phyloP scores from a whole-genome alignment of 2,797 vertebrate species.

The Labroides dimidiatus region DNA sequence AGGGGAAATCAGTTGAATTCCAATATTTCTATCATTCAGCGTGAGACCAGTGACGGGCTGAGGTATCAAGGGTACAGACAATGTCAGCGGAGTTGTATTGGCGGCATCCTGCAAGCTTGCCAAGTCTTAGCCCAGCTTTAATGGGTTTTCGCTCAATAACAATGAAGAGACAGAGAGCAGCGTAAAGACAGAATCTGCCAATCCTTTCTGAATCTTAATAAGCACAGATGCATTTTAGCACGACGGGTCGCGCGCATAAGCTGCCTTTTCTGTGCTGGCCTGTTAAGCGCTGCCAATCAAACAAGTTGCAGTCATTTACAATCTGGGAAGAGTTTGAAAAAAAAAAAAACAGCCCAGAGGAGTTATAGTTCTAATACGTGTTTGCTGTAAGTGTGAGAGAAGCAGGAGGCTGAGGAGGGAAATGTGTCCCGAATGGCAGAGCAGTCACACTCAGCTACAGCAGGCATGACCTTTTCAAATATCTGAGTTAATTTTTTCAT shows the following conservation, averaged over 20 bases:
- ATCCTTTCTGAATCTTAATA: conserved; percentile 70
- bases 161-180: conserved; percentile 67
- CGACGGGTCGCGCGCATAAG: conserved; percentile 8
- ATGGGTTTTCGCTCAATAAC: conserved; percentile 78
- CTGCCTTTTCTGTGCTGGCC: conserved; percentile 33
- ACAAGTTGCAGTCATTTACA: conserved; percentile 56
- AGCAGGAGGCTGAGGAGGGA: conserved; percentile 53
- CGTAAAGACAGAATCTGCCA: conserved; percentile 65
- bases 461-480: conserved; percentile 46
- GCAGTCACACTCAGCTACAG: conserved; percentile 42
- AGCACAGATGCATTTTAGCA: conserved; percentile 64
- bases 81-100: conserved; percentile 73
- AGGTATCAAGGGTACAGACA: conserved; percentile 73
- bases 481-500: conserved; percentile 9
- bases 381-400: conserved; percentile 39
- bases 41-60: conserved; percentile 42
- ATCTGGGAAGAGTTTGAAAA: conserved; percentile 57
- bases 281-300: conserved; percentile 60
- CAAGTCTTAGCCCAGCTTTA: conserved; percentile 69
- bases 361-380: conserved; percentile 40
- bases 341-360: conserved; percentile 52
- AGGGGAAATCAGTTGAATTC: conserved; percentile 69
- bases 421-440: conserved; percentile 59
- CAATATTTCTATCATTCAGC: conserved; percentile 66
- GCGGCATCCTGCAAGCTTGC: conserved; percentile 68